Base-by-base conservation (phyloP, 2,113 vertebrate species). In the Coregonus clupeaformis region DNA sequence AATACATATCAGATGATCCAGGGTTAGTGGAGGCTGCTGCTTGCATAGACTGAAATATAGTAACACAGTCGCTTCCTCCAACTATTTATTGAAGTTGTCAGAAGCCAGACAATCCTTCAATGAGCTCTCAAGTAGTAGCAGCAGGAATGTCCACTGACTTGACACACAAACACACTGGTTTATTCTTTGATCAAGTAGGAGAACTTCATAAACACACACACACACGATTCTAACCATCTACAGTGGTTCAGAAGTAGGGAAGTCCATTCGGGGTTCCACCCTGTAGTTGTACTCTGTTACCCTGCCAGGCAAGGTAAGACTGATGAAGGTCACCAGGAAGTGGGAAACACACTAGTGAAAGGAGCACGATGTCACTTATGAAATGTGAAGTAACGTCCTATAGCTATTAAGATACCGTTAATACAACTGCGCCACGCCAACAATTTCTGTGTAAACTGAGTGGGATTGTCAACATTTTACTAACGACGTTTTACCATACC, bases 1-100 rank as follows among this genome's bases (percentile, higher is more conserved):
- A 42, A 42, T 42, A 42, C 36, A 42, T 42, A 12, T 22, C 68
- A 36, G 63, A 74, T 68, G 59, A 75, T 76, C 73, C 45, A 69
- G 69, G 32, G 55, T 59, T 68, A 49, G 45, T 22, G 71, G 25
- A 5, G 68, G 59, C 13, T 76, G 59, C 16, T 30, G n/a, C n/a
- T 36, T 22, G n/a, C n/a, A 30, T 29, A 72, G 30, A 72, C 55
- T 32, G n/a, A 63, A 42, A 73, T 63, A 63, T 24, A 11, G 36
- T 42, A 22, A 18, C 18, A 36, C 16, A 62, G 30, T 59, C 12
- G 2, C 2, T 16, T 20, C 4, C 64, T 30, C 63, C 24, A 4
- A 12, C 16, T 60, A 11, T n/a, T 13, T 22, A n/a, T 60, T 13
- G 57, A n/a, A 16, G n/a, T 22, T 60, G 20, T 24, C n/a, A n/a